phyloP scores from a whole-genome alignment of 2,113 vertebrate genomes.

The Platycercus adscitus region DNA sequence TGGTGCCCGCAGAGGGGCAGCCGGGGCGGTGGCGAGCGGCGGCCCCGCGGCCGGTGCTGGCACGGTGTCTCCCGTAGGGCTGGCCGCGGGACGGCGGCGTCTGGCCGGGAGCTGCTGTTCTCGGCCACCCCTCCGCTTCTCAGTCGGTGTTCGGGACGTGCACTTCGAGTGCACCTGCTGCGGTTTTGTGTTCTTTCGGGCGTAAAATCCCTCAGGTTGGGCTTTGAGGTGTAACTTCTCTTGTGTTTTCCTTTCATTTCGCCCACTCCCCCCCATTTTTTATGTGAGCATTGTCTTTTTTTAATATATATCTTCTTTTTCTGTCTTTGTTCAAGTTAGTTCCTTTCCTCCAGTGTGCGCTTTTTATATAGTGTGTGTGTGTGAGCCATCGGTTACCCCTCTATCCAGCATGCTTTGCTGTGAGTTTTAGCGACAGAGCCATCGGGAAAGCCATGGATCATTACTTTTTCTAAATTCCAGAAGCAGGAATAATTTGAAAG shows the following conservation, averaged over 20 bases:
- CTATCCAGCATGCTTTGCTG: background rate
- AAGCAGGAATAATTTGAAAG: slow-evolving; percentile 46
- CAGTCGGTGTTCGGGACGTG: rapidly evolving
- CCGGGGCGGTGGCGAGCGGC: background rate
- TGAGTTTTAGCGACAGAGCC: background rate
- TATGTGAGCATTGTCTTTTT: background rate
- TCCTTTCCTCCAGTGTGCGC: background rate
- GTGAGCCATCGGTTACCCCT: background rate
- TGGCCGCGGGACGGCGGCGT: background rate
- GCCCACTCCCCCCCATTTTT: background rate
- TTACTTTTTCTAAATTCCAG: slow-evolving; percentile 17
- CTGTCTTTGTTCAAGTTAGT: background rate
- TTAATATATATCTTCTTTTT: background rate
- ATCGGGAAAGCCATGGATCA: background rate
- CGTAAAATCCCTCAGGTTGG: background rate
- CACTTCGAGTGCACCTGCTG: rapidly evolving
- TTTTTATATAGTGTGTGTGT: background rate
- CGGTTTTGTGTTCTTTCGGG: background rate
- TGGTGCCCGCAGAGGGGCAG: background rate
- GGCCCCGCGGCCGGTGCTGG: background rate
- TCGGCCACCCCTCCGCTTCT: background rate
- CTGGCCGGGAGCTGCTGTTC: background rate
- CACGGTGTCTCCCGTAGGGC: background rate
- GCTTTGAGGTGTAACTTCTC: background rate
- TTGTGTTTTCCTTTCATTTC: background rate